phyloP scores from a whole-genome alignment of 2,888 invertebrate genomes.

The Hololepta plana region DNA sequence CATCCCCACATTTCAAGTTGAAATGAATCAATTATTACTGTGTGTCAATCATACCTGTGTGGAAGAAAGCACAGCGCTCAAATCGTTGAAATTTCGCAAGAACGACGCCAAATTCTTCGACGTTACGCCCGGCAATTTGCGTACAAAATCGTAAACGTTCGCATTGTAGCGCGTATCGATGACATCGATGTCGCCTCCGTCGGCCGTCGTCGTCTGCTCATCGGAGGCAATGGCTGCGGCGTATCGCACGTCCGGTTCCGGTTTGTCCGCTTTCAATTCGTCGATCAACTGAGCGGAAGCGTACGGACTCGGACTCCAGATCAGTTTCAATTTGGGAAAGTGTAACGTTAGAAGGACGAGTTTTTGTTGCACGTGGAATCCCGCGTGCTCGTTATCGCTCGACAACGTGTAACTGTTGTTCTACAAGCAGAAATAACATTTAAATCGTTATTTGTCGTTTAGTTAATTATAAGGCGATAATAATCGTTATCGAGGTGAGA shows the following conservation, averaged over 20 bases:
- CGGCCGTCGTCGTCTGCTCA: too few species aligned
- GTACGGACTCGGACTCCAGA: constrained; percentile 95
- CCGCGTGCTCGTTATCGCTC: constrained; percentile 54
- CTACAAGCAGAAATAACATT: constrained; percentile 14
- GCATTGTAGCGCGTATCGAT: constrained; percentile 36
- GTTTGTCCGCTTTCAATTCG: constrained; percentile 78
- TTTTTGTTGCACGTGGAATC: constrained; percentile 67
- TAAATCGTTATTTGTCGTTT: too few species aligned
- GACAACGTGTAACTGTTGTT: constrained; percentile 68
- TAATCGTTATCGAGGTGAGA: too few species aligned
- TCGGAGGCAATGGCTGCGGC: constrained; percentile 58
- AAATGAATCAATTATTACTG: neutral
- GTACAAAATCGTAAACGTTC: constrained; percentile 41
- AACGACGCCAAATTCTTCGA: constrained; percentile 67
- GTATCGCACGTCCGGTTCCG: constrained; percentile 56
- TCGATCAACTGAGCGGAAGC: constrained; percentile 92
- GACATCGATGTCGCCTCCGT: constrained; percentile 25
- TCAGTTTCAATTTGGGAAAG: constrained; percentile 79
- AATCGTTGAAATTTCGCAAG: constrained; percentile 51
- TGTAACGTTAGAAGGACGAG: constrained; percentile 85
- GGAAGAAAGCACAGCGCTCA: constrained; percentile 43
- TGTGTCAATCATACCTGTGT: constrained; percentile 29
- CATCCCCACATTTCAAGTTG: neutral
- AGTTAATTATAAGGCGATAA: too few species aligned
- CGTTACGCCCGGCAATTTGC: constrained; percentile 80